Evolutionary conservation across 1,140 invertebrate genomes (phyloP).

Genomic region (Melipona quadrifasciata): DNA sequence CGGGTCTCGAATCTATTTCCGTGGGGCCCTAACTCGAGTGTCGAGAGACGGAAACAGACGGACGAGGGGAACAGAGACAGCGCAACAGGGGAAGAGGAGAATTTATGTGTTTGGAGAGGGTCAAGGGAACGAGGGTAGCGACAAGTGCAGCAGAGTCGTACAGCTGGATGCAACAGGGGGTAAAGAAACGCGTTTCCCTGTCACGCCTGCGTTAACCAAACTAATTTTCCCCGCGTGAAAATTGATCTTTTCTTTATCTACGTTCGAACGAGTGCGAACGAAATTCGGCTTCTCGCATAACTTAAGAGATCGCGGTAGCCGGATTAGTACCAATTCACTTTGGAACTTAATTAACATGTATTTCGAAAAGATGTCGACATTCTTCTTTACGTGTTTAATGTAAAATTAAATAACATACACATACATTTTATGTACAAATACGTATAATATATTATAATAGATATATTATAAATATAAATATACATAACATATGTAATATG

Average conservation of each 20-base stretch:
- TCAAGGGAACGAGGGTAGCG: conserved; percentile 75
- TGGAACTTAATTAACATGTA: too few relatives aligned
- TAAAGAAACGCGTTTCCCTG: conserved; percentile 42
- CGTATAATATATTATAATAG: too few relatives aligned
- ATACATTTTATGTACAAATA: too few relatives aligned
- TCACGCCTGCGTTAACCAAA: conserved; percentile 40
- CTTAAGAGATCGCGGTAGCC: background rate
- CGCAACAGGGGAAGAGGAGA: conserved; percentile 51
- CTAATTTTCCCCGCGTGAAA: conserved; percentile 25
- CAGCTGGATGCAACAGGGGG: conserved; percentile 68
- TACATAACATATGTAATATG: too few relatives aligned
- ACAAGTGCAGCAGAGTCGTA: conserved; percentile 73
- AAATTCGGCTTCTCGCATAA: background rate
- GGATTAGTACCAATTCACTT: too few relatives aligned
- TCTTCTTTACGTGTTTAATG: too few relatives aligned
- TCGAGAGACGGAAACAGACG: conserved; percentile 47
- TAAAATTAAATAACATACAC: too few relatives aligned
- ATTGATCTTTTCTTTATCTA: background rate
- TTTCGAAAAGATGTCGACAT: too few relatives aligned
- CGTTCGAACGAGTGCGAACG: background rate
- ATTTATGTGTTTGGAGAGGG: conserved; percentile 77
- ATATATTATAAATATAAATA: too few relatives aligned
- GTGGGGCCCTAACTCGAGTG: conserved; percentile 49
- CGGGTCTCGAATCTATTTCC: conserved; percentile 65
- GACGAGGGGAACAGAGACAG: conserved; percentile 1